These are phyloP conservation scores for Lordiphosa mommai DNA, from an alignment of 1,140 invertebrate species.

Conservation along the genomic window DNA sequence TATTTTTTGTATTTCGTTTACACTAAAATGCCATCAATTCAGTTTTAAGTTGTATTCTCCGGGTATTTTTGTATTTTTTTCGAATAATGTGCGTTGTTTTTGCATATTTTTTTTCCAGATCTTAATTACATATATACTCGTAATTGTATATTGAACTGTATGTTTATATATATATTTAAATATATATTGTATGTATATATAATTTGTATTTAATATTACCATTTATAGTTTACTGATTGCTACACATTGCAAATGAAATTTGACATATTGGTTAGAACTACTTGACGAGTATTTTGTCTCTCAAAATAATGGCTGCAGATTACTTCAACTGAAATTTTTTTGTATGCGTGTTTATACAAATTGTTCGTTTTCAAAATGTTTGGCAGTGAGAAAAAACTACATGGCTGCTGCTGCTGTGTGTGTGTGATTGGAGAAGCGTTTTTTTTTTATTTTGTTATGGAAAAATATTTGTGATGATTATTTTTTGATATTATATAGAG, in stretches of 20 bases:
- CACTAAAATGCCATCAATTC: constrained; percentile 71
- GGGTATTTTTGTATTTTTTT: constrained; percentile 21
- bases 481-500: neutral
- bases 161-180: constrained; percentile 25
- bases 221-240: constrained; percentile 63
- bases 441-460: constrained; percentile 6
- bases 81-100: constrained; percentile 60
- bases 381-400: constrained; percentile 70
- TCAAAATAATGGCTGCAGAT: constrained; percentile 28
- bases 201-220: constrained; percentile 25
- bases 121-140: constrained; percentile 37
- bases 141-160: constrained; percentile 33
- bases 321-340: constrained; percentile 25
- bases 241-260: constrained; percentile 69
- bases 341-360: constrained; percentile 20
- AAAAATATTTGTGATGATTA: constrained; percentile 6
- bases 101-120: constrained; percentile 23
- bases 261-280: constrained; percentile 21
- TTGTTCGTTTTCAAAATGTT: constrained; percentile 30
- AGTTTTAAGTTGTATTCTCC: constrained; percentile 50
- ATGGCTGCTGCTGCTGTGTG: constrained; percentile 21
- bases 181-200: constrained; percentile 50
- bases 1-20: constrained; percentile 37
- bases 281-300: neutral
- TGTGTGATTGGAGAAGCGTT: constrained; percentile 20